Base-by-base conservation (phyloP, 1,140 invertebrate species). In the Drosophila sucinea region DNA sequence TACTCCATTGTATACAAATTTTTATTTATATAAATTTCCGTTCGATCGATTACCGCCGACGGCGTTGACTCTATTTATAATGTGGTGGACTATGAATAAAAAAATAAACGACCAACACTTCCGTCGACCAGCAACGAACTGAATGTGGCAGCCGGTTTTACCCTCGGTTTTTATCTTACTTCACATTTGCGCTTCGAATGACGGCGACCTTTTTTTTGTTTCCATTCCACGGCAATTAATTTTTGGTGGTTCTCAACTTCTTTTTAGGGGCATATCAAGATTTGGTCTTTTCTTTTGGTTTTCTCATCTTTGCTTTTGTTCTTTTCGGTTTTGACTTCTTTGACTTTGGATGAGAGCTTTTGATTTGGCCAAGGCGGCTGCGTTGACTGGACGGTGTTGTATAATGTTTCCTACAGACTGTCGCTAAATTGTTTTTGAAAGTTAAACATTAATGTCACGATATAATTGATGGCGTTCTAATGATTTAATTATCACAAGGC, bases 1-100 rank as follows among this genome's bases (percentile, higher is more conserved):
- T 89, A 91, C 55, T 91, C 90, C 90, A 91, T 91, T 85, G 78
- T 91, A 60, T 79, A 67, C 68, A 60, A 60, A 74, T 74, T 83
- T 72, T 68, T 71, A 70, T 65, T 67, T 25, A 41, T 29, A 4
- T 23, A 29, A 51, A 51, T 6, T 47, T 7, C 44, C 44, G 44
- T 47, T 47, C 27, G 44, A 51, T 51, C 44, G 44, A 51, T 51
- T 51, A 10, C 2, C 44, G 7, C 44, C 44, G 8, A 25, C 44
- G 25, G 40, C n/a, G 2, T 35, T 38, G 58, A 70, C 61, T 79
- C 73, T 56, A 77, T 33, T 79, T 79, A 11, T 33, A 38, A 33
- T 23, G n/a, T 33, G 25, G 23, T 23, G n/a, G 8, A 25, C 30
- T 40, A 29, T 27, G 27, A 17, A 38, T 17, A 29, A 60, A 40